Percentiles rank a stretch among this genome's conserved stretches.
These are phyloP conservation scores for Donacobius atricapilla DNA, from an alignment of 2,113 vertebrate species.

Conservation along the genomic window DNA sequence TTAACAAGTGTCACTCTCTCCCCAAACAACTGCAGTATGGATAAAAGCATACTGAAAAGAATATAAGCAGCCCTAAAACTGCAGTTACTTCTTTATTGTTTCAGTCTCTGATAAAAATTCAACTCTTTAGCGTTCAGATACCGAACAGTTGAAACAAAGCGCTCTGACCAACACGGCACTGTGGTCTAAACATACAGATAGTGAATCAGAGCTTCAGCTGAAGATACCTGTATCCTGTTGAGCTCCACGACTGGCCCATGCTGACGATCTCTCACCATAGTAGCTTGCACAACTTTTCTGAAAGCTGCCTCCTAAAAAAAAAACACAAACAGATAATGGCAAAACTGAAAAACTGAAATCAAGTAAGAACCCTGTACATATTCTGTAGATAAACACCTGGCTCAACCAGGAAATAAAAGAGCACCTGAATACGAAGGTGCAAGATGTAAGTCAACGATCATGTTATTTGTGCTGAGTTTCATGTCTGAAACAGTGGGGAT, in stretches of 20 bases:
- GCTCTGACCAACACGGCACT: not conserved
- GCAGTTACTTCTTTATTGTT: not conserved
- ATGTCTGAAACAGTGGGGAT: not conserved
- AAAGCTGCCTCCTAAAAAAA: slow-evolving; percentile 91
- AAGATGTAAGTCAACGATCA: not conserved
- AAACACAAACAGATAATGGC: not conserved
- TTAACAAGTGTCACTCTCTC: not conserved
- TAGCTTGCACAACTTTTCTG: slow-evolving; percentile 97
- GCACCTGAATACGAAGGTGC: not conserved
- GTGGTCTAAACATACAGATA: not conserved
- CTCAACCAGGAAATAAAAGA: not conserved
- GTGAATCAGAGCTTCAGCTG: not conserved
- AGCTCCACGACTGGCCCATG: slow-evolving; percentile 96
- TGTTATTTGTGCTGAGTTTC: not conserved
- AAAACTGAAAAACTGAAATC: not conserved
- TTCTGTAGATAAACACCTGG: not conserved
- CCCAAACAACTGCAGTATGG: not conserved
- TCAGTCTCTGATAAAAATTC: not conserved
- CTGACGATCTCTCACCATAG: slow-evolving; percentile 96
- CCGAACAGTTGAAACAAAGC: not conserved
- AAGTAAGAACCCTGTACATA: not conserved
- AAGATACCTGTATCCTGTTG: slow-evolving; percentile 93
- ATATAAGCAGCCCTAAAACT: not conserved
- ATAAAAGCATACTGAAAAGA: not conserved
- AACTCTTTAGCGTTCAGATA: not conserved